These are phyloP conservation scores for Scelioninae gen. 2 DNA, from an alignment of 2,888 invertebrate species.

Conservation along the genomic window DNA sequence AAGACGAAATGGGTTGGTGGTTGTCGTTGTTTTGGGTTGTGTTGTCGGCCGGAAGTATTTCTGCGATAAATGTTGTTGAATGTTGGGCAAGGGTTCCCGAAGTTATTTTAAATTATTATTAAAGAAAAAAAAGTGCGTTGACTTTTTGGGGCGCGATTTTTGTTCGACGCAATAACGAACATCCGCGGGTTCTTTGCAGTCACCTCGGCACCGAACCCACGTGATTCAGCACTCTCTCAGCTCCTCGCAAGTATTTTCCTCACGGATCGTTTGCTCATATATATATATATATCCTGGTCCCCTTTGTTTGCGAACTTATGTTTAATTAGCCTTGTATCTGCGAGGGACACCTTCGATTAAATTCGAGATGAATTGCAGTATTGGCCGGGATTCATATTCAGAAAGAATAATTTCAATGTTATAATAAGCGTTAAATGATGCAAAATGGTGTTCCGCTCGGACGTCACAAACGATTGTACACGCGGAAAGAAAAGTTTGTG, in stretches of 20 bases:
- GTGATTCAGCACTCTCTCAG: constrained; percentile 56
- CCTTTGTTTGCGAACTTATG: constrained; percentile 54
- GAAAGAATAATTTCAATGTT: constrained; percentile 29
- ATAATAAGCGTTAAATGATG: constrained; percentile 27
- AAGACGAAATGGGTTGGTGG: too few relatives aligned
- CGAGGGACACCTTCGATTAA: constrained; percentile 54
- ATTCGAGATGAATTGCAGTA: constrained; percentile 56
- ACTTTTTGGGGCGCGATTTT: constrained; percentile 24
- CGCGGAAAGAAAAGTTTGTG: too few relatives aligned
- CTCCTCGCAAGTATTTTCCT: constrained; percentile 46
- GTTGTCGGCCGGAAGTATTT: constrained; percentile 15
- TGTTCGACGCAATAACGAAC: constrained; percentile 38
- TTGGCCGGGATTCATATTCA: constrained; percentile 26
- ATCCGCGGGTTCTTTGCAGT: constrained; percentile 40
- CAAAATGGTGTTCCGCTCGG: too few relatives aligned
- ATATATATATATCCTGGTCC: constrained; percentile 20
- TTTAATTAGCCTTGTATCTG: constrained; percentile 56
- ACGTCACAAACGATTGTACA: constrained; percentile 23
- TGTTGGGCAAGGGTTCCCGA: constrained; percentile 28
- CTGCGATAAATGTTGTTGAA: constrained; percentile 21
- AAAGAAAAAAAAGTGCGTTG: constrained; percentile 19
- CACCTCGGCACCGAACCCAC: constrained; percentile 23
- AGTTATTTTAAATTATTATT: constrained; percentile 32
- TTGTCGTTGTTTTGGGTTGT: constrained; percentile 16
- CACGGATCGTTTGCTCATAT: constrained; percentile 26